phyloP scores from a whole-genome alignment of 2,113 vertebrate species.

The Plecotus auritus region DNA sequence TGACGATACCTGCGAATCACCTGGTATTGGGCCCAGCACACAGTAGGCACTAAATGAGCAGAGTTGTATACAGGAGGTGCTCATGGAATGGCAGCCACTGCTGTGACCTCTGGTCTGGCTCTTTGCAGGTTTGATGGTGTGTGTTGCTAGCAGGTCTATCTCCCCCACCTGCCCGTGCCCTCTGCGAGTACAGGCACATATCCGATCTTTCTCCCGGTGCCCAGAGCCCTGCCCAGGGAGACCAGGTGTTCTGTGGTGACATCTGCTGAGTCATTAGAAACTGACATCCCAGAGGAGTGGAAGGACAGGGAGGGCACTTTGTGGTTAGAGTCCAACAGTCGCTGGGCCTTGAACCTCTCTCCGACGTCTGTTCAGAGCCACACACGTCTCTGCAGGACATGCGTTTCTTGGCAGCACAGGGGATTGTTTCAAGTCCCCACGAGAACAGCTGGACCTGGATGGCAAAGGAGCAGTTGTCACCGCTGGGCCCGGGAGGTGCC shows the following conservation, averaged over 20 bases:
- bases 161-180: neutral
- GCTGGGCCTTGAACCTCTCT: neutral
- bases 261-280: neutral
- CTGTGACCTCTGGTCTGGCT: rapidly evolving
- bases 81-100: neutral
- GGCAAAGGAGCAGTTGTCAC: neutral
- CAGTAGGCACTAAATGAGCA: neutral
- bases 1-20: neutral
- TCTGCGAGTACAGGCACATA: neutral
- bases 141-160: rapidly evolving
- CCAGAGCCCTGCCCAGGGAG: neutral
- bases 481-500: rapidly evolving
- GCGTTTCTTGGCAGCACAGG: neutral
- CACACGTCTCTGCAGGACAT: neutral
- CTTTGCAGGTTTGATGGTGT: neutral
- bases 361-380: neutral
- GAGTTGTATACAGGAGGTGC: neutral
- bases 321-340: neutral
- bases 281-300: neutral
- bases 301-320: neutral
- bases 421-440: neutral
- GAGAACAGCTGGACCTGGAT: neutral
- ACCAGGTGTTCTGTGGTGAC: neutral
- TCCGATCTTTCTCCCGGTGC: neutral
- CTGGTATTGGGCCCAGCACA: neutral